Base-by-base conservation (phyloP, 2,888 invertebrate genomes). In the Metacarcinus magister region DNA sequence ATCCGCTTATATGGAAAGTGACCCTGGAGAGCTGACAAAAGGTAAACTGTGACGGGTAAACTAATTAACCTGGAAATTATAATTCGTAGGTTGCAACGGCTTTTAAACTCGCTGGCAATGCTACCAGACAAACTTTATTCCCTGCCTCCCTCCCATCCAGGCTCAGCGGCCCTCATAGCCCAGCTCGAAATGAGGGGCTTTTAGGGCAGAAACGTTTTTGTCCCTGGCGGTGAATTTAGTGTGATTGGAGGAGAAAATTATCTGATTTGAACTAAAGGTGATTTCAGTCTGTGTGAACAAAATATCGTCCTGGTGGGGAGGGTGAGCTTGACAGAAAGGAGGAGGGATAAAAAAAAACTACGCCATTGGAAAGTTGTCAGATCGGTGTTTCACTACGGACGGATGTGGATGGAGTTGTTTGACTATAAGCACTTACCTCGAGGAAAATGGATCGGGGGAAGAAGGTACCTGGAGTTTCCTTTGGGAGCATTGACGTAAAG, bases 41-140 rank as follows among this genome's bases (percentile, higher is more conserved):
- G 82, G 28, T 28, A 82, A 32, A 32, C 32, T 82, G 82, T 82
- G 32, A 82, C 82, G 13, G 82, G 82, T 82, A 32, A 82, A 82
- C 82, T 82, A 82, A 82, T 82, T 82, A 82, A 82, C 82, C 82
- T 82, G 82, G 32, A 82, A 82, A 82, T 32, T 82, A 82, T 82
- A 82, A 82, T 82, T 32, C 32, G 82, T 5, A 82, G 82, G 82
- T 10, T 23, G 28, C 10, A 82, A 32, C 82, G 82, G 82, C 32
- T 32, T 82, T 32, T 82, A 32, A 32, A 32, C 32, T 82, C 67
- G n/a, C 67, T 16, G 67, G 67, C 67, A 67, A 82, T 82, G 32
- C 82, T 82, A 32, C 82, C 82, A 32, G 82, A 32, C 32, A 32
- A 32, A 82, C 82, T 32, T 82, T 82, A 82, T 82, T 82, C 82